Base-by-base conservation (phyloP, 2,113 vertebrate species). In the Serilophus lunatus region DNA sequence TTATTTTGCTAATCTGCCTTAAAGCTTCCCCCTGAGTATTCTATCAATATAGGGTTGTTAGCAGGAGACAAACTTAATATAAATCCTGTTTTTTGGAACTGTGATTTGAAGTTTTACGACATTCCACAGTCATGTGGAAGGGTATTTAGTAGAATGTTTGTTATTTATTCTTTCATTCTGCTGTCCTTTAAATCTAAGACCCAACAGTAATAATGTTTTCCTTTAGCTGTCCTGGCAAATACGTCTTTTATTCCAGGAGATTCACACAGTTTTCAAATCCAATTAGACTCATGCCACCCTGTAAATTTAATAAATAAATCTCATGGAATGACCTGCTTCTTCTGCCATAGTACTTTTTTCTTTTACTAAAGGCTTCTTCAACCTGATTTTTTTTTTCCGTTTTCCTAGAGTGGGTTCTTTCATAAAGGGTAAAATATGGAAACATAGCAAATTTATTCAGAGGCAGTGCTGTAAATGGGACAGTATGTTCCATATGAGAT, bases 1-100 rank as follows among this genome's bases (percentile, higher is more conserved):
- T 97, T 95, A 96, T 94, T 96, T 94, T 86, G 68, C 72, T 97
- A 96, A 97, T 96, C 96, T 96, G 82, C 68, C 79, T 96, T 93
- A 91, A 95, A 93, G 79, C 94, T 85, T 92, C 49, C 50, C 83
- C 75, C 29, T 3, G 74, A 90, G 90, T 88, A 93, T 90, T 87
- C 79, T 93, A 68, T 92, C 84, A 89, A 53, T 93, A 82, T 70
- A 69, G 92, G 56, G 65, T 81, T 89, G 91, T 76, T 90, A 77
- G 64, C 88, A 90, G 78, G 71, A 95, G 70, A 72, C 78, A 94
- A 92, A 91, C 64, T 50, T 86, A 74, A 81, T 44, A 77, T 69
- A 95, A 95, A 96, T 88, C 91, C 76, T 92, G 25, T 1, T 14
- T 91, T 94, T 92, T 53, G 51, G 83, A 94, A 69, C 66, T 61